These are phyloP conservation scores for Virgularia gustaviana DNA, from an alignment of 92 coral and sea anemone species.

Conservation along the genomic window DNA sequence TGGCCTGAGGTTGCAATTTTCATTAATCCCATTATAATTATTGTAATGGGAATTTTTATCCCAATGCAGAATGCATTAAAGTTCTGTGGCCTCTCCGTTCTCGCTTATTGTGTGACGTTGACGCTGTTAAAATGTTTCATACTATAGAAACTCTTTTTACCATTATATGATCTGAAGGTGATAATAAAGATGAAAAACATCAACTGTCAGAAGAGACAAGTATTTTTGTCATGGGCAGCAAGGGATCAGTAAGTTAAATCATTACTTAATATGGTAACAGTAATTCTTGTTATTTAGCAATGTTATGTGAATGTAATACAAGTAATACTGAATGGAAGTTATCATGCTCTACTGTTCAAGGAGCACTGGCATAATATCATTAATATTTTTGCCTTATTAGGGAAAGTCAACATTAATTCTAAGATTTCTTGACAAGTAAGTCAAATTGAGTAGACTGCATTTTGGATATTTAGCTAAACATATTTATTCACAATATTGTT, in stretches of 20 bases:
- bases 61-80: slow-evolving; percentile 26
- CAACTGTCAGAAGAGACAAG: slow-evolving; percentile 82
- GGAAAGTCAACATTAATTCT: slow-evolving; percentile 87
- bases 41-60: too few relatives aligned
- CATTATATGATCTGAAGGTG: too few relatives aligned
- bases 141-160: too few relatives aligned
- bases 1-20: too few relatives aligned
- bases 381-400: slow-evolving; percentile 31
- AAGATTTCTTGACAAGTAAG: slow-evolving; percentile 93
- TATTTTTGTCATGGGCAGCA: slow-evolving; percentile 81
- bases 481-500: too few relatives aligned
- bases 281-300: neutral
- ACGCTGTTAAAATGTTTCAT: too few relatives aligned
- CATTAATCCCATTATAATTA: too few relatives aligned
- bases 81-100: too few relatives aligned
- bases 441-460: slow-evolving; percentile 5
- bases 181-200: slow-evolving; percentile 24
- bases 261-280: neutral
- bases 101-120: too few relatives aligned
- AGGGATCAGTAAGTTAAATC: slow-evolving; percentile 74
- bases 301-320: neutral
- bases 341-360: neutral
- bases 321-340: neutral
- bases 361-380: neutral
- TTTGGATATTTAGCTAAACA: neutral